Base-by-base conservation (phyloP, 2,113 vertebrate genomes). In the Alouatta palliata region DNA sequence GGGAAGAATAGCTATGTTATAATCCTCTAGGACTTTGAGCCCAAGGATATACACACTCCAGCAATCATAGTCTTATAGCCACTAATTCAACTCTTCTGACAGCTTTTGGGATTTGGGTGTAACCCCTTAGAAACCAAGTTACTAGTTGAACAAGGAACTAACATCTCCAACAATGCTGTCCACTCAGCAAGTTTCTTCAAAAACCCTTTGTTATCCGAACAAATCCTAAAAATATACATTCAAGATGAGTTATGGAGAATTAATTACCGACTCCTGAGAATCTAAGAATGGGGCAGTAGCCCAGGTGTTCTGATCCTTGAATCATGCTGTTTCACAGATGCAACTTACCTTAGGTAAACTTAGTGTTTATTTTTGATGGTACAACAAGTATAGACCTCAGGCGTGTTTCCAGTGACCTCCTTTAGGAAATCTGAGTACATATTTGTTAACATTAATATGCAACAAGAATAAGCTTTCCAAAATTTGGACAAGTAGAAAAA, bases 211-310 rank as follows among this genome's bases (percentile, higher is more conserved):
- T 79, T 91, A 54, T 87, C 25, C 35, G 30, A 52, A 81, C 30
- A 95, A 45, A 96, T 85, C 54, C 66, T 88, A 84, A 64, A 27
- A 47, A 66, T 64, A 94, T 7, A 89, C n/a, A 85, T 43, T 47
- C 45, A 14, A 75, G 27, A 23, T 43, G 54, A 95, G n/a, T 82
- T 91, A 37, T 64, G n/a, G 66, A 89, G 77, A 96, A 73, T 93
- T 89, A 97, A 95, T 95, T 95, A 75, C 40, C 84, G 73, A 82
- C 76, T 91, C 58, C 25, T 6, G 17, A 94, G 83, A 87, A 73
- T 82, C 58, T 91, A 61, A 89, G 71, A 47, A 75, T 47, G 43
- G 68, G 70, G 66, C 68, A 13, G 64, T n/a, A 89, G 11, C 52
- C 35, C 32, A 83, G n/a, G 37, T 35, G 12, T 73, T 93, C 93